phyloP scores from a whole-genome alignment of 2,888 invertebrate genomes.

The Heliconius hortense region DNA sequence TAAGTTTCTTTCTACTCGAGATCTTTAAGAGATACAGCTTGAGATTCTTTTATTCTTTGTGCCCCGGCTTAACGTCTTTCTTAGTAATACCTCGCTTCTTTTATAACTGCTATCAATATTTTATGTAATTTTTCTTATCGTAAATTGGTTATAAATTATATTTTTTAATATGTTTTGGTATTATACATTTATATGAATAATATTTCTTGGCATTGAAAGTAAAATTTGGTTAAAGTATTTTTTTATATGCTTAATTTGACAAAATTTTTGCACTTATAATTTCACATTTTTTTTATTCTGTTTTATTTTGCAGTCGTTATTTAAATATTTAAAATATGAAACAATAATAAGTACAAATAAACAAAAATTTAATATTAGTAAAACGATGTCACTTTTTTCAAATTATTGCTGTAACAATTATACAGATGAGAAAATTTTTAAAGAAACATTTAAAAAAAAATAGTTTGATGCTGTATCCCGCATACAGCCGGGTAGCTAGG shows the following conservation, averaged over 20 bases:
- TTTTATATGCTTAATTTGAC: not conserved
- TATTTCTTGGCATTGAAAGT: not conserved
- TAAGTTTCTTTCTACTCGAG: constrained; percentile 32
- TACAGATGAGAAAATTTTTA: too few relatives aligned
- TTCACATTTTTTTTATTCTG: too few relatives aligned
- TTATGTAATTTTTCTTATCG: constrained; percentile 26
- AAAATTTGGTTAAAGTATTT: not conserved
- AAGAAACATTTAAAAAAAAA: too few relatives aligned
- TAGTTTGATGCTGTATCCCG: too few relatives aligned
- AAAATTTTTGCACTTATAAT: too few relatives aligned
- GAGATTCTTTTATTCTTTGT: constrained; percentile 35
- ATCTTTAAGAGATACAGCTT: constrained; percentile 29
- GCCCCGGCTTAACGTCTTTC: constrained; percentile 35
- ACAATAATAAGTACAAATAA: too few relatives aligned
- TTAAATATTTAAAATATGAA: too few relatives aligned
- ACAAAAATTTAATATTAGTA: too few relatives aligned
- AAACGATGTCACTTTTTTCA: not conserved
- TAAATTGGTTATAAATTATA: constrained; percentile 27
- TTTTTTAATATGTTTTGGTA: not conserved
- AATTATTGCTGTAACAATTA: too few relatives aligned
- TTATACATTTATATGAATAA: not conserved
- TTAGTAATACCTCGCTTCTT: constrained; percentile 30
- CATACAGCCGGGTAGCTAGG: too few relatives aligned
- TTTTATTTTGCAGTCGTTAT: too few relatives aligned
- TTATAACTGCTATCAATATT: constrained; percentile 35